Evolutionary conservation across 2,113 vertebrate genomes (phyloP).

Genomic region (Psittacus erithacus): DNA sequence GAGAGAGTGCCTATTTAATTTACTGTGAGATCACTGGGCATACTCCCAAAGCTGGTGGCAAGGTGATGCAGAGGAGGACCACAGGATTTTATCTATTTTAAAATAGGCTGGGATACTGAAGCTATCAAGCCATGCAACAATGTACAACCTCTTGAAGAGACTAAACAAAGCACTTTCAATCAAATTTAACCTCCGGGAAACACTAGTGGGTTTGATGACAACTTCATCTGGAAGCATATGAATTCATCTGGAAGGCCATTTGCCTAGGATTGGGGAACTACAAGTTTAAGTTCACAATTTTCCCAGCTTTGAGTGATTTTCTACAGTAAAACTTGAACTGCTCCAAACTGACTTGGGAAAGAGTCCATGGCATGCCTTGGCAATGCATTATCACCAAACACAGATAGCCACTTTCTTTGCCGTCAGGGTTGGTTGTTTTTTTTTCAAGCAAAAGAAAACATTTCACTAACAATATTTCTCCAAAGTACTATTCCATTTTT

Average conservation of each 20-base stretch:
- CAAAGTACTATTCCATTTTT: neutral
- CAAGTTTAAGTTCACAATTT: neutral
- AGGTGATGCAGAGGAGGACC: neutral
- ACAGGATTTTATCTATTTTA: neutral
- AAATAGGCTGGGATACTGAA: neutral
- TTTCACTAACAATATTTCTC: neutral
- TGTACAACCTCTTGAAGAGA: neutral
- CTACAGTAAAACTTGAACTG: neutral
- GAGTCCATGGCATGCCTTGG: neutral
- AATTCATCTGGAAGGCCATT: neutral
- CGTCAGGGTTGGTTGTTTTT: neutral
- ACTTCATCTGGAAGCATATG: neutral
- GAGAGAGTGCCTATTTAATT: neutral
- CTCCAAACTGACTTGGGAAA: neutral
- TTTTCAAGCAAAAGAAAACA: neutral
- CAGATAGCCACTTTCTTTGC: neutral
- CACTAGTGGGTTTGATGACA: neutral
- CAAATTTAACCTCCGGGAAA: neutral
- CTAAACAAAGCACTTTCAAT: neutral
- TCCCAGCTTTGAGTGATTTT: neutral
- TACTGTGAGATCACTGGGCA: neutral
- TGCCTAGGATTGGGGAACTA: neutral
- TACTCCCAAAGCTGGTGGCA: neutral
- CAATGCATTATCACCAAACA: neutral
- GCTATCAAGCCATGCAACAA: neutral